phyloP scores from a whole-genome alignment of 2,888 invertebrate species.

The Choristoneura rosaceana region DNA sequence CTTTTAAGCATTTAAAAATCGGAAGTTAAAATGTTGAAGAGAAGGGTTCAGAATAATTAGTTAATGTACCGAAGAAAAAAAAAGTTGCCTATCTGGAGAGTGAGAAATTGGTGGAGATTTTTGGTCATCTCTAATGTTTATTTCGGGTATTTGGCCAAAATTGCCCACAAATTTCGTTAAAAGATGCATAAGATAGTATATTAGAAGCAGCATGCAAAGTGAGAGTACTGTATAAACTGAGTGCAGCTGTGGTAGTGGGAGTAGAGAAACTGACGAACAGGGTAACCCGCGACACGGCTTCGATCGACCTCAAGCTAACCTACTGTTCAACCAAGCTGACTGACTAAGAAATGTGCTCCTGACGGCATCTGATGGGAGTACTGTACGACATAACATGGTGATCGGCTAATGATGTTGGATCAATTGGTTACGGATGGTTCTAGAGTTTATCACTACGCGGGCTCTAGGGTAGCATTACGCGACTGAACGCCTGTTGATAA shows the following conservation, averaged over 20 bases:
- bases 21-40: conserved; percentile 65
- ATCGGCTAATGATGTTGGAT: conserved; percentile 80
- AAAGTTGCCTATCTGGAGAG: conserved; percentile 64
- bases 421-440: conserved; percentile 78
- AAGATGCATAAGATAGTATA: conserved; percentile 65
- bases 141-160: conserved; percentile 40
- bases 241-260: conserved; percentile 77
- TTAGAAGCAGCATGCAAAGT: conserved; percentile 83
- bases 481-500: conserved; percentile 77
- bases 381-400: conserved; percentile 77
- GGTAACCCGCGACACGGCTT: conserved; percentile 73
- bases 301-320: conserved; percentile 80
- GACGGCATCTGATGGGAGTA: conserved; percentile 76
- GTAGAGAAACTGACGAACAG: conserved; percentile 72
- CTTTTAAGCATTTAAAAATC: conserved; percentile 61
- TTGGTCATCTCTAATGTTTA: conserved; percentile 42
- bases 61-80: conserved; percentile 70
- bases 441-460: conserved; percentile 77
- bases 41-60: conserved; percentile 68
- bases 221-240: conserved; percentile 76
- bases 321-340: conserved; percentile 81
- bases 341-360: conserved; percentile 79
- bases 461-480: conserved; percentile 83
- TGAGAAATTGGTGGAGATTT: conserved; percentile 64
- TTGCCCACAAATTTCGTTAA: conserved; percentile 62